phyloP scores from a whole-genome alignment of 1,140 invertebrate species.

The Cotesia typhae region DNA sequence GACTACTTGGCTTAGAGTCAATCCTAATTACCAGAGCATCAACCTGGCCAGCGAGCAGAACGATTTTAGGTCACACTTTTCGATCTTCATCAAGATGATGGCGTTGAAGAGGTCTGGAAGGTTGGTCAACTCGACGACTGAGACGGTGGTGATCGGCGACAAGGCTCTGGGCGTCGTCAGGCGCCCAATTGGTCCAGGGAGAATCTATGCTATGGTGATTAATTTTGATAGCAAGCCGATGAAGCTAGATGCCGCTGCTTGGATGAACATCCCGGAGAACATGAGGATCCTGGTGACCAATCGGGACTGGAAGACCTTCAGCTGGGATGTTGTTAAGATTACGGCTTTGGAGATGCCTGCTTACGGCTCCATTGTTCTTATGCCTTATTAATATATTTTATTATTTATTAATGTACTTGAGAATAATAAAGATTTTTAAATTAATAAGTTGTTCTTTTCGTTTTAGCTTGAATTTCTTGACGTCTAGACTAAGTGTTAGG shows the following conservation, averaged over 20 bases:
- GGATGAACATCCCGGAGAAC: conserved; percentile 61
- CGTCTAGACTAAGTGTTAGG: too few species aligned
- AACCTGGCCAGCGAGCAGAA: conserved; percentile 64
- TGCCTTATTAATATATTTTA: too few species aligned
- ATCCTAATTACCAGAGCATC: conserved; percentile 66
- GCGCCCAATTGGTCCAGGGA: conserved; percentile 26
- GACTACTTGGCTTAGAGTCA: conserved; percentile 73
- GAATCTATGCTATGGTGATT: conserved; percentile 43
- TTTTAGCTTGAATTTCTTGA: too few species aligned
- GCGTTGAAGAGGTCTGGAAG: conserved; percentile 31
- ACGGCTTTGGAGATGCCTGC: background rate
- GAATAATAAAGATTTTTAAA: too few species aligned
- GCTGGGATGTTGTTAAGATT: too few species aligned
- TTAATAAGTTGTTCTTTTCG: too few species aligned
- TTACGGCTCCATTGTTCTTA: background rate
- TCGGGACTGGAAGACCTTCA: conserved; percentile 4
- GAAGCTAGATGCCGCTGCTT: conserved; percentile 77
- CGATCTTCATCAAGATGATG: conserved; percentile 57
- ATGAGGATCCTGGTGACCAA: conserved; percentile 25
- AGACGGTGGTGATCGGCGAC: conserved; percentile 55
- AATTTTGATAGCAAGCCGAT: conserved; percentile 67
- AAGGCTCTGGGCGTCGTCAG: conserved; percentile 56
- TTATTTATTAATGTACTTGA: too few species aligned
- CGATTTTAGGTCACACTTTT: conserved; percentile 61
- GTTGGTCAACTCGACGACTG: conserved; percentile 51